A percentile compares a stretch with the other conserved stretches of the same genome.
Evolutionary conservation across 2,888 invertebrate species (phyloP).

Genomic region (Diarsia rubi): DNA sequence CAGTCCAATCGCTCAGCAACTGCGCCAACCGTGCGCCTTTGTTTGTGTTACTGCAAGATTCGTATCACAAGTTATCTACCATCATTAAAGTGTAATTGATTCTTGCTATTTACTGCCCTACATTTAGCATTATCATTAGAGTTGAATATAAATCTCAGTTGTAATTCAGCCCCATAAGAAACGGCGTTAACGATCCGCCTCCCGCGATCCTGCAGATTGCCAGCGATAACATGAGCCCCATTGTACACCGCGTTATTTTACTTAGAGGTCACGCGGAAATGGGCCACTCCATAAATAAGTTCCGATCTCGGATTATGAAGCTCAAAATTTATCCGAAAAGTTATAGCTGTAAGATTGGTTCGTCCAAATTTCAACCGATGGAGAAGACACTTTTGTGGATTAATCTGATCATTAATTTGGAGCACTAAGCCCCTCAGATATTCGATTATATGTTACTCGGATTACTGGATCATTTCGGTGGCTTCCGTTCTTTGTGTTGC

Average conservation of each 20-base stretch:
- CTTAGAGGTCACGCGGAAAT: slow-evolving; percentile 74
- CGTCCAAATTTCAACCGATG: slow-evolving; percentile 64
- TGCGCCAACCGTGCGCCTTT: too few species aligned
- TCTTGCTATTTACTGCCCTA: slow-evolving; percentile 49
- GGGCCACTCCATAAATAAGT: slow-evolving; percentile 79
- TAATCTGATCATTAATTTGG: slow-evolving; percentile 73
- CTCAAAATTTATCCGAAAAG: slow-evolving; percentile 79
- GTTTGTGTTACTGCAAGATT: slow-evolving; percentile 25
- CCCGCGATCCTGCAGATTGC: slow-evolving; percentile 65
- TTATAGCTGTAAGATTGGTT: slow-evolving; percentile 75
- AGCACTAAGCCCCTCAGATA: slow-evolving; percentile 63
- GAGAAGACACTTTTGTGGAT: slow-evolving; percentile 74
- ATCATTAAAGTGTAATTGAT: slow-evolving; percentile 41
- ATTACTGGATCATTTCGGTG: slow-evolving; percentile 61
- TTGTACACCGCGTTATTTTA: slow-evolving; percentile 74
- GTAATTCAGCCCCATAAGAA: slow-evolving; percentile 70
- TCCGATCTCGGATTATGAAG: slow-evolving; percentile 80
- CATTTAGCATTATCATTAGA: slow-evolving; percentile 63
- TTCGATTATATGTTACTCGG: slow-evolving; percentile 66
- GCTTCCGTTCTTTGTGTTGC: slow-evolving; percentile 61
- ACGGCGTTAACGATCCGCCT: slow-evolving; percentile 73
- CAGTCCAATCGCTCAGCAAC: too few species aligned
- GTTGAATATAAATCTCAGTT: slow-evolving; percentile 65
- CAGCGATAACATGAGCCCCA: slow-evolving; percentile 71
- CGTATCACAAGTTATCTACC: slow-evolving; percentile 24